These are phyloP conservation scores for Apus apus DNA, from an alignment of 2,113 vertebrate species.

Conservation along the genomic window DNA sequence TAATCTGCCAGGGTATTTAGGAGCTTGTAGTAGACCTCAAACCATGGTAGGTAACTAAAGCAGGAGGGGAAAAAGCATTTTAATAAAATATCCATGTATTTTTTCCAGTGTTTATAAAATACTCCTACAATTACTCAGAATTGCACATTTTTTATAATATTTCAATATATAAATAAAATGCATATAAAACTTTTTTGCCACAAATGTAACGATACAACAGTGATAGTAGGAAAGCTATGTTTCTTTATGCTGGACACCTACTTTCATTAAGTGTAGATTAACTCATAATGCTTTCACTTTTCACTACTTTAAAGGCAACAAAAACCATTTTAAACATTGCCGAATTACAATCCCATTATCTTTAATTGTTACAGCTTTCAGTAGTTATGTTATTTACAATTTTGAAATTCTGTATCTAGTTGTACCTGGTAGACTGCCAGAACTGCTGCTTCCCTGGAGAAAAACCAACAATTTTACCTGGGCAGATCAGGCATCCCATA, in stretches of 20 bases:
- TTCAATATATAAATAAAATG: not conserved
- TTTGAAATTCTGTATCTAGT: not conserved
- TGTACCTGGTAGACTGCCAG: not conserved
- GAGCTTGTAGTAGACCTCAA: slow-evolving; percentile 98
- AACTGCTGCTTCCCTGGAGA: not conserved
- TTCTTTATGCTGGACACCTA: not conserved
- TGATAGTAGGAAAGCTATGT: not conserved
- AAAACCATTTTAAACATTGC: not conserved
- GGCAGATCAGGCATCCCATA: not conserved
- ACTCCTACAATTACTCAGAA: not conserved
- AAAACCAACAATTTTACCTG: not conserved
- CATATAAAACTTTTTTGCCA: not conserved
- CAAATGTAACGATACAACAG: not conserved
- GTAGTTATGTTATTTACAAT: not conserved
- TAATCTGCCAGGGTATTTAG: slow-evolving; percentile 97
- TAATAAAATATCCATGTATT: not conserved
- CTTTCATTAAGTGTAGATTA: not conserved
- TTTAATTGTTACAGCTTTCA: not conserved
- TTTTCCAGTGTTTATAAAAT: not conserved
- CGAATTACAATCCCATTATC: not conserved
- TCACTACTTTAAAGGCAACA: not conserved
- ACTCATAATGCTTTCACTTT: not conserved
- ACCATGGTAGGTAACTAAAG: slow-evolving; percentile 96
- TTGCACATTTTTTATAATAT: not conserved
- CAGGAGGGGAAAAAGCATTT: not conserved